A percentile compares a stretch with the other conserved stretches of the same genome.
These are phyloP conservation scores for Ennomos quercinarius DNA, from an alignment of 2,888 invertebrate genomes.

Conservation along the genomic window DNA sequence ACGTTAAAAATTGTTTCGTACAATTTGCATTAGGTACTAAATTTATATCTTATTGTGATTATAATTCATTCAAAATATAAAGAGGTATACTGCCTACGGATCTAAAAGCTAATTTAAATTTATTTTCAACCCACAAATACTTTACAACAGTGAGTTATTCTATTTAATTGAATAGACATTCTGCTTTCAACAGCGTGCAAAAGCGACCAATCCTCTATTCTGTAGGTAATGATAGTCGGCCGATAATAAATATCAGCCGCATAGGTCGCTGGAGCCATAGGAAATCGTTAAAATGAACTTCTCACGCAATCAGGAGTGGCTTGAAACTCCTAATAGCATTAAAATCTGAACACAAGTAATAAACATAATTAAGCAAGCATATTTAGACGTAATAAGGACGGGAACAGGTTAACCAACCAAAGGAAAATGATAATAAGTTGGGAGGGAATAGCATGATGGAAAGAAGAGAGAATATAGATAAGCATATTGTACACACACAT, in stretches of 20 bases:
- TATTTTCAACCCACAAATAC: constrained; percentile 7
- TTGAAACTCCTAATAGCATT: constrained; percentile 6
- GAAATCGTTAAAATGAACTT: constrained; percentile 24
- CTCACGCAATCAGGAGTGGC: constrained; percentile 30
- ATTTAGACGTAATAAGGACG: too few species aligned
- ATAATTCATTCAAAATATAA: too few species aligned
- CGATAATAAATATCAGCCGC: constrained; percentile 20
- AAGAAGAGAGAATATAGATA: too few species aligned
- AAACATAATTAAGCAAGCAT: too few species aligned
- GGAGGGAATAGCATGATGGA: too few species aligned
- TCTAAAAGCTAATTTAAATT: constrained; percentile 19
- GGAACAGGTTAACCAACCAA: too few species aligned
- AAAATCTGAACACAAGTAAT: not conserved
- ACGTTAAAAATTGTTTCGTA: too few species aligned
- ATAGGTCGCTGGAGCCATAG: constrained; percentile 19
- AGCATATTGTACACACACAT: too few species aligned
- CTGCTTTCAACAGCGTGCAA: constrained; percentile 10
- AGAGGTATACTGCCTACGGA: too few species aligned
- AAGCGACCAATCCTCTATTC: constrained; percentile 16
- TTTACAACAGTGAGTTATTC: constrained; percentile 1
- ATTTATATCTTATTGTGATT: too few species aligned
- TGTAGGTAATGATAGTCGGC: constrained; percentile 10
- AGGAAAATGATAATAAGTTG: too few species aligned
- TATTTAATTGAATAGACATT: constrained; percentile 11
- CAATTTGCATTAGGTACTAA: too few species aligned